Evolutionary conservation across 2,888 invertebrate genomes (phyloP).

Genomic region (Nymphalis c-album): DNA sequence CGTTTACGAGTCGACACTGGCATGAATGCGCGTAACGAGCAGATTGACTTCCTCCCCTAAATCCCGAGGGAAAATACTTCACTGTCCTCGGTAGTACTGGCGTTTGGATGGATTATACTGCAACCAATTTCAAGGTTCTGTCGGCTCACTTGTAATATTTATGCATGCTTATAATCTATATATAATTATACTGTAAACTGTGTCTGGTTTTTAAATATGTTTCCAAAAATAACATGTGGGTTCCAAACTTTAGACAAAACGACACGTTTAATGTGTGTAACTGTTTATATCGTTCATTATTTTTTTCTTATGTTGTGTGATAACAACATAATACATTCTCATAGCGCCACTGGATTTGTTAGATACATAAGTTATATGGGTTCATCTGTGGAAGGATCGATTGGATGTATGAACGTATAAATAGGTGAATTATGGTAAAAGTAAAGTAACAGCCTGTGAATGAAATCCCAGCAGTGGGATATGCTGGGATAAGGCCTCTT

Average conservation of each 20-base stretch:
- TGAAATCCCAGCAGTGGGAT: too few relatives aligned
- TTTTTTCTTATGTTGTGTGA: background rate
- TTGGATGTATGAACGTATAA: too few relatives aligned
- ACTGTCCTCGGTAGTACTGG: constrained; percentile 20
- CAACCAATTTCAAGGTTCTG: constrained; percentile 16
- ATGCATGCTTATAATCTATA: background rate
- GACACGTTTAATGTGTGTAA: background rate
- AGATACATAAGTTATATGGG: too few relatives aligned
- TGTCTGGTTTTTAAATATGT: too few relatives aligned
- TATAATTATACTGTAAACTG: background rate
- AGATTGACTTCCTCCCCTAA: constrained; percentile 44
- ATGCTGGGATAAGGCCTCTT: too few relatives aligned
- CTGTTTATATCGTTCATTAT: background rate
- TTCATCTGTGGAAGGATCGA: too few relatives aligned
- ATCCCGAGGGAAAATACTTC: constrained; percentile 40
- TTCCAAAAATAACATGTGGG: too few relatives aligned
- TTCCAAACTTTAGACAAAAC: background rate
- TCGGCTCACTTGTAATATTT: background rate
- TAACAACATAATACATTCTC: too few relatives aligned
- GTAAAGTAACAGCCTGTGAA: too few relatives aligned
- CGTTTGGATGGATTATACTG: constrained; percentile 18
- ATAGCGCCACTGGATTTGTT: too few relatives aligned
- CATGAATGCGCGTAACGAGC: constrained; percentile 43
- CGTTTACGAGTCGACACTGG: constrained; percentile 45
- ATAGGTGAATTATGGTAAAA: too few relatives aligned